Evolutionary conservation across 2,888 invertebrate genomes (phyloP), one percentile per base, ranked within the genome.

Genomic region (Limenitis camilla): DNA sequence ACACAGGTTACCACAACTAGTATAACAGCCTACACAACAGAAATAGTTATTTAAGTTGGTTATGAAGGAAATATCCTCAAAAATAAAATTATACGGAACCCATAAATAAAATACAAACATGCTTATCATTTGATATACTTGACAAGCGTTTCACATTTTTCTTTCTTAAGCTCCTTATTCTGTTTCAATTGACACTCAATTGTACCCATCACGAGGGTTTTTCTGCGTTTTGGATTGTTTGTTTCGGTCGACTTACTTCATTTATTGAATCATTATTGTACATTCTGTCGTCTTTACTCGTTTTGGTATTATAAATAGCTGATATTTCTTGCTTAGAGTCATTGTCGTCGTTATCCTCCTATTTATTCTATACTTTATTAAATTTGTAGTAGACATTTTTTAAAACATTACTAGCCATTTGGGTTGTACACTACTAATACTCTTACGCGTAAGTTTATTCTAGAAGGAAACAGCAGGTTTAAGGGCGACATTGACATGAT

Each of bases 171-270:
- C 40, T 35, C 39, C 45, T 51, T 40, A 51, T 45, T 45, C 31
- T 35, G 35, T 51, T 51, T 45, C 51, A 33, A 40, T 51, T 51
- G 45, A 40, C 29, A 39, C 45, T 51, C 45, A 44, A 44, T 45
- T 45, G 45, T 45, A 40, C n/a, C 39, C 50, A 45, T 51, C 40
- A 40, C 30, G 40, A 51, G 33, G 51, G 35, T 40, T n/a, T 40
- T 39, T 28, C 33, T 40, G 35, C 19, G 19, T 45, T 40, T 51
- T 40, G 33, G 29, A 51, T 45, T 51, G 51, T 45, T 51, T 29
- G 33, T 35, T 32, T 43, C 51, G 35, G 51, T 40, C 40, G 44
- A 45, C 19, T 50, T n/a, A 32, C 40, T 45, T 45, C 31, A 29
- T 51, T 51, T 35, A 44, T 51, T 6, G 38, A 30, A 6, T 38